These are phyloP conservation scores for Tuberolachnus salignus DNA, from an alignment of 2,888 invertebrate genomes.

Conservation along the genomic window DNA sequence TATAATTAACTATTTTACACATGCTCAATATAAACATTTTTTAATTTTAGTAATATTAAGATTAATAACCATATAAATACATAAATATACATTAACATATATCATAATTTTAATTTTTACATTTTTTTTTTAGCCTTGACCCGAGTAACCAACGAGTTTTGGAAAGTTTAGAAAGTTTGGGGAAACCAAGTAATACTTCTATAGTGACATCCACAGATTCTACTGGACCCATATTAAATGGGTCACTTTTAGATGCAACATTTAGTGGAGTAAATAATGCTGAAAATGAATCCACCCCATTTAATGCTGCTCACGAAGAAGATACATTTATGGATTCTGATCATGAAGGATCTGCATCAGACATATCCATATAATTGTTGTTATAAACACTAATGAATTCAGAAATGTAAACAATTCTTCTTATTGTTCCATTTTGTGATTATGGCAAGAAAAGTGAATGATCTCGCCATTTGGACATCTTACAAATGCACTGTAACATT, in stretches of 20 bases:
- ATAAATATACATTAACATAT: neutral
- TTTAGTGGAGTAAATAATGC: slow-evolving; percentile 54
- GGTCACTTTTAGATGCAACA: slow-evolving; percentile 50
- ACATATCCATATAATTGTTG: slow-evolving; percentile 49
- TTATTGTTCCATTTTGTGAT: slow-evolving; percentile 47
- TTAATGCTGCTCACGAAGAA: slow-evolving; percentile 45
- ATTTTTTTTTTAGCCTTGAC: slow-evolving; percentile 66
- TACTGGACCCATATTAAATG: slow-evolving; percentile 47
- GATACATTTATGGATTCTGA: slow-evolving; percentile 55
- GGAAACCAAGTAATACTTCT: slow-evolving; percentile 58
- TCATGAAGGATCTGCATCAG: slow-evolving; percentile 52
- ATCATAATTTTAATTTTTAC: neutral
- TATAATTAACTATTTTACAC: neutral
- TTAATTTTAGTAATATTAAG: slow-evolving; percentile 6
- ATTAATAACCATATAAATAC: neutral
- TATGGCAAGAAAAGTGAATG: slow-evolving; percentile 85
- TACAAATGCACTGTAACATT: slow-evolving; percentile 80
- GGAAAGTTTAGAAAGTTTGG: slow-evolving; percentile 64
- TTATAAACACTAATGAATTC: neutral
- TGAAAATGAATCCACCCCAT: slow-evolving; percentile 52
- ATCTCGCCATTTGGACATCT: slow-evolving; percentile 89
- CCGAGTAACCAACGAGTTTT: slow-evolving; percentile 70
- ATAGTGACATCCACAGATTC: slow-evolving; percentile 38
- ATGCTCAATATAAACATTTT: neutral
- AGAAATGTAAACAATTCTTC: neutral